Evolutionary conservation across 2,797 vertebrate species (phyloP).

Genomic region (Stomatorhinus walkeri): DNA sequence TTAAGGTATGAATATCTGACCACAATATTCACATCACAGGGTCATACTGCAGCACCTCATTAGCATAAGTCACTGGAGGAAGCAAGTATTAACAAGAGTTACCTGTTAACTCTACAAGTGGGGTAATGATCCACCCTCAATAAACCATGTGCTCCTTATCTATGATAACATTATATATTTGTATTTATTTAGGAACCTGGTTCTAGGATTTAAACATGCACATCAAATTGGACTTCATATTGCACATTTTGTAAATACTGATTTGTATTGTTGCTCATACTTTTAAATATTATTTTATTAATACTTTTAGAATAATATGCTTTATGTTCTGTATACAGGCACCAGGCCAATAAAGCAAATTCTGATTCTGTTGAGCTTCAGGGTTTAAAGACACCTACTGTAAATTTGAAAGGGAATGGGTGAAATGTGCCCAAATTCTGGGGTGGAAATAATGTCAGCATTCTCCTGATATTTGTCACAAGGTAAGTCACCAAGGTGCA

Average conservation of each 20-base stretch:
- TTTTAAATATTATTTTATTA: not conserved
- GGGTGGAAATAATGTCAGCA: not conserved
- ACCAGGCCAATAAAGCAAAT: not conserved
- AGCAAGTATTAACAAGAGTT: not conserved
- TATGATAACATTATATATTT: not conserved
- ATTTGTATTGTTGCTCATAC: not conserved
- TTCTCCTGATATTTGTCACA: not conserved
- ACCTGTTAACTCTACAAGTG: not conserved
- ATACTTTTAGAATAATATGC: not conserved
- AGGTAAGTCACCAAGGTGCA: not conserved
- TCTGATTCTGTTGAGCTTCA: not conserved
- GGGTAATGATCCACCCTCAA: not conserved
- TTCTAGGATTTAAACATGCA: not conserved
- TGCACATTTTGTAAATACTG: not conserved
- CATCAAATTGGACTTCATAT: not conserved
- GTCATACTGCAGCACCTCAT: not conserved
- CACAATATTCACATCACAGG: not conserved
- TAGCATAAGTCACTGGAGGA: not conserved
- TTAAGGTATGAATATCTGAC: not conserved
- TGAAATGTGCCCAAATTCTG: not conserved
- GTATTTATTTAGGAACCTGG: not conserved
- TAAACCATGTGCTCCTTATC: not conserved
- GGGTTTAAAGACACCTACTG: not conserved
- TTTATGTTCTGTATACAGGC: not conserved
- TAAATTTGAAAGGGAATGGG: not conserved